Evolutionary conservation across 2,888 invertebrate genomes (phyloP).

Genomic region (Pristionchus arcanus): DNA sequence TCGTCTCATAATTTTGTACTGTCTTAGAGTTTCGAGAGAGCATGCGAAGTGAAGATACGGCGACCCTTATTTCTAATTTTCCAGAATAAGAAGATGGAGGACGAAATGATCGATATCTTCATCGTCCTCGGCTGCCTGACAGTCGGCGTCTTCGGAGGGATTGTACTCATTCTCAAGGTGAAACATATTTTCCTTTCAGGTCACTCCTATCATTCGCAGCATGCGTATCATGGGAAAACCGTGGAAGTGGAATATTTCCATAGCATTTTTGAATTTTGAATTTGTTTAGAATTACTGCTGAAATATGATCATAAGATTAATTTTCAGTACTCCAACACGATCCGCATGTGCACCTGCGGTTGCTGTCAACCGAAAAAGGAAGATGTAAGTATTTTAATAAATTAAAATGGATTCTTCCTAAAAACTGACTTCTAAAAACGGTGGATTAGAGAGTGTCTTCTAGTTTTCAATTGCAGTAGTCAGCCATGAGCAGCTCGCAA

Average conservation of each 20-base stretch:
- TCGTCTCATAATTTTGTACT: background rate
- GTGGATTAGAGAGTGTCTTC: no score
- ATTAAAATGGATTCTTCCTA: no score
- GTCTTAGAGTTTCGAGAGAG: no score
- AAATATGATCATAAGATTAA: no score
- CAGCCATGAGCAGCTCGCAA: background rate
- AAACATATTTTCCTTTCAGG: no score
- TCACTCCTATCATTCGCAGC: no score
- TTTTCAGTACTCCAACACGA: conserved; percentile 5
- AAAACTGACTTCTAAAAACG: no score
- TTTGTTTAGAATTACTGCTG: background rate
- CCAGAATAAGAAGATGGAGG: conserved; percentile 29
- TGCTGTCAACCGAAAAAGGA: background rate
- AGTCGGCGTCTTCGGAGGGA: conserved; percentile 26
- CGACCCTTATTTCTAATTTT: no score
- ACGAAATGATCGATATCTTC: conserved; percentile 35
- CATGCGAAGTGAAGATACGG: background rate
- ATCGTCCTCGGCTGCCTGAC: conserved; percentile 44
- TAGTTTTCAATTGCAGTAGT: background rate
- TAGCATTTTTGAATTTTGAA: no score
- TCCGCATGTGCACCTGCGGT: background rate
- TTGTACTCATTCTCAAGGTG: conserved; percentile 37
- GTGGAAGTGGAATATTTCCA: no score
- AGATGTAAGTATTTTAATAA: background rate
- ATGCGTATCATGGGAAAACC: no score